Conservation (phyloP, 2,113 vertebrate species). For the Leptodactylus fuscus region DNA sequence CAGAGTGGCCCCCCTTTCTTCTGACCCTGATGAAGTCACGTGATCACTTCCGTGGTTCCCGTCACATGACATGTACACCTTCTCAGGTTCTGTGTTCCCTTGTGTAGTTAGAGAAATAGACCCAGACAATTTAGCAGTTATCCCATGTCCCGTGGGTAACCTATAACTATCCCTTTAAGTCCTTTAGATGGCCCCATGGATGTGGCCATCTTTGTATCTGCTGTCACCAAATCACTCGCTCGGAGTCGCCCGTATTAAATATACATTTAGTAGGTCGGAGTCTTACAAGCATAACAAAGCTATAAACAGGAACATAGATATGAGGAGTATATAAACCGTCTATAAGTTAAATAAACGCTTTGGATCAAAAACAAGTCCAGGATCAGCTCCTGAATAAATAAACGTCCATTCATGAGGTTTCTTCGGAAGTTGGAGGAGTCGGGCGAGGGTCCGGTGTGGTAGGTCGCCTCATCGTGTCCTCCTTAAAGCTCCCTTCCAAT, state of each 20-base stretch:
- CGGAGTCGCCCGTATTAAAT: not conserved
- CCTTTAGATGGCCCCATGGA: too few species aligned
- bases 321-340: not conserved
- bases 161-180: too few species aligned
- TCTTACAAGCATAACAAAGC: constrained; percentile 11
- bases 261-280: constrained; percentile 20
- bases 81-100: too few species aligned
- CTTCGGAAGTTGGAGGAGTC: not conserved
- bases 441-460: not conserved
- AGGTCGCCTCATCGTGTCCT: not conserved
- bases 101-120: too few species aligned
- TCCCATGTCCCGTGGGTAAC: too few species aligned
- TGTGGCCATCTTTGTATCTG: too few species aligned
- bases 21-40: too few species aligned
- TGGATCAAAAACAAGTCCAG: constrained; percentile 1
- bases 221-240: too few species aligned
- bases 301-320: not conserved
- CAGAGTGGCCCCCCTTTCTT: too few species aligned
- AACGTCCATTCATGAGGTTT: constrained; percentile 12
- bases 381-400: constrained; percentile 32
- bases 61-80: too few species aligned
- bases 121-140: too few species aligned
- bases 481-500: not conserved
- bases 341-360: constrained; percentile 30
- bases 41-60: too few species aligned